Conservation (phyloP, 2,113 vertebrate genomes). For the Lucifuga dentata region DNA sequence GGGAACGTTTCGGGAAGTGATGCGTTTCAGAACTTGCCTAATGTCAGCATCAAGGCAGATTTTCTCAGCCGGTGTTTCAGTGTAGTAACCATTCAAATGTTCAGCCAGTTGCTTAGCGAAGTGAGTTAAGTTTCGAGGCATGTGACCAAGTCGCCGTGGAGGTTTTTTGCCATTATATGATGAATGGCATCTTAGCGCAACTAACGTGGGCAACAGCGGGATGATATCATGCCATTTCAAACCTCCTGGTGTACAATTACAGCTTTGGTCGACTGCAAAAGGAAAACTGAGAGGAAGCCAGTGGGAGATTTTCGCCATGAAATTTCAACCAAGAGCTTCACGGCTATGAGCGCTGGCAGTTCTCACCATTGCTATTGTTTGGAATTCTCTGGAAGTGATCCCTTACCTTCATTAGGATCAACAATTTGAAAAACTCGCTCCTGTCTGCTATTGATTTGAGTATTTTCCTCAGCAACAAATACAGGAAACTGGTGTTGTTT, state of each 20-base stretch:
- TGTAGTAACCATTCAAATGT: slow-evolving; percentile 51
- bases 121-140: slow-evolving; percentile 55
- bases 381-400: slow-evolving; percentile 42
- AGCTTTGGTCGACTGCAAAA: slow-evolving; percentile 38
- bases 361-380: slow-evolving; percentile 13
- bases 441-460: slow-evolving; percentile 55
- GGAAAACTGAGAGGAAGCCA: slow-evolving; percentile 64
- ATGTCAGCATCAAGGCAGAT: slow-evolving; percentile 21
- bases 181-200: slow-evolving; percentile 44
- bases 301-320: slow-evolving; percentile 56
- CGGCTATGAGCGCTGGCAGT: slow-evolving; percentile 37
- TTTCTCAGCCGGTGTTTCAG: slow-evolving; percentile 37
- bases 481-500: slow-evolving; percentile 60
- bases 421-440: slow-evolving; percentile 3
- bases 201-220: slow-evolving; percentile 40
- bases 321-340: slow-evolving; percentile 55
- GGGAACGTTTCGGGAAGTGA: slow-evolving; percentile 30
- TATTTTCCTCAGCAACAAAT: slow-evolving; percentile 57
- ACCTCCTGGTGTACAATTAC: slow-evolving; percentile 62
- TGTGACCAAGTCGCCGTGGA: slow-evolving; percentile 41
- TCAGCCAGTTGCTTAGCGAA: too few relatives aligned
- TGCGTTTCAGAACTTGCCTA: slow-evolving; percentile 28
- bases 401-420: slow-evolving; percentile 45
- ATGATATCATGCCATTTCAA: slow-evolving; percentile 50
- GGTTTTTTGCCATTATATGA: slow-evolving; percentile 40